These are phyloP conservation scores for Endotricha flammealis DNA, from an alignment of 2,888 invertebrate species.

Conservation along the genomic window DNA sequence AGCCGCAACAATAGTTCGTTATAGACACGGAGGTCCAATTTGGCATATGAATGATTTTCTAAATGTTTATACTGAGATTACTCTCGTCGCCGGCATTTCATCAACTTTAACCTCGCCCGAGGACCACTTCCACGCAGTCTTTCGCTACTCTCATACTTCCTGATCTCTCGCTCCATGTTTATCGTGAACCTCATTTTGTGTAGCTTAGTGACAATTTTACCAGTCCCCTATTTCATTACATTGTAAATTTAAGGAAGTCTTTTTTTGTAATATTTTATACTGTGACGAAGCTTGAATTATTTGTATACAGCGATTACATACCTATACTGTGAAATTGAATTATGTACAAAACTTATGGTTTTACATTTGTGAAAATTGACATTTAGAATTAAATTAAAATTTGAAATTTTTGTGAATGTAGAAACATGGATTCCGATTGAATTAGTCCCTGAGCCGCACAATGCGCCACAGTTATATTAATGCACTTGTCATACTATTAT, in stretches of 20 bases:
- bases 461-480: conserved; percentile 40
- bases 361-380: neutral
- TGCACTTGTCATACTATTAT: conserved; percentile 39
- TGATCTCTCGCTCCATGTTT: conserved; percentile 47
- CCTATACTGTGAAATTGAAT: neutral
- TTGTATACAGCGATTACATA: no score
- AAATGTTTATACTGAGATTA: conserved; percentile 32
- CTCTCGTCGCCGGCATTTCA: conserved; percentile 35
- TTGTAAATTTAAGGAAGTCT: conserved; percentile 2
- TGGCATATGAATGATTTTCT: conserved; percentile 36
- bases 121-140: conserved; percentile 49
- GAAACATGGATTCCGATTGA: no score
- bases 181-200: conserved; percentile 58
- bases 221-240: conserved; percentile 7
- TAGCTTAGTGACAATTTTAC: conserved; percentile 32
- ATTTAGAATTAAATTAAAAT: no score
- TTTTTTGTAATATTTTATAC: conserved; percentile 6
- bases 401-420: no score
- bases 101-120: conserved; percentile 22
- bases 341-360: conserved; percentile 1
- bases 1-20: conserved; percentile 39
- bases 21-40: conserved; percentile 52
- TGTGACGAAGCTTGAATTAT: neutral
- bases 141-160: conserved; percentile 49
- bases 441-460: no score